A percentile compares a stretch with the other conserved stretches of the same genome.
phyloP scores from a whole-genome alignment of 1,140 invertebrate species.

The Calliphora vicina region DNA sequence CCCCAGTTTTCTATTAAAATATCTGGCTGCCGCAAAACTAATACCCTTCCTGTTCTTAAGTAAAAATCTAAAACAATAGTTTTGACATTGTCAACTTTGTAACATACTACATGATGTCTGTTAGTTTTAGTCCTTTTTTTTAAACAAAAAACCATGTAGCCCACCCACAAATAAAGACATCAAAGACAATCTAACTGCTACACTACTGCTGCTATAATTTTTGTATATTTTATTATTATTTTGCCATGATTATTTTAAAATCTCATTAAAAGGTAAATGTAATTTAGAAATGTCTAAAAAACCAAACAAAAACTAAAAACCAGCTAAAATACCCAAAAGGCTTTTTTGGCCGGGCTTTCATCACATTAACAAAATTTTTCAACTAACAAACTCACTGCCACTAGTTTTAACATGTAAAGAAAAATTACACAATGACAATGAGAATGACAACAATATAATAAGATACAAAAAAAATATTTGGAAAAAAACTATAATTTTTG shows the following conservation, averaged over 20 bases:
- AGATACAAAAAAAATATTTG: too few relatives aligned
- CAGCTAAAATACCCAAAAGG: background rate
- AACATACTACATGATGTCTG: background rate
- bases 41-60: background rate
- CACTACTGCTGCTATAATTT: too few relatives aligned
- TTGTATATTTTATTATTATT: background rate
- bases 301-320: background rate
- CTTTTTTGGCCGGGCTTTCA: background rate
- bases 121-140: background rate
- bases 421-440: background rate
- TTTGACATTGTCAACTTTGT: background rate
- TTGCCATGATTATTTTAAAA: background rate
- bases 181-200: too few relatives aligned
- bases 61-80: background rate
- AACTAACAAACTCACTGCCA: background rate
- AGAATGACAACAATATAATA: conserved; percentile 4
- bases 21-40: too few relatives aligned
- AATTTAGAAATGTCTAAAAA: background rate
- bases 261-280: conserved; percentile 1
- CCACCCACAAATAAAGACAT: background rate
- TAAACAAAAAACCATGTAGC: background rate
- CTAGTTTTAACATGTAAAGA: background rate
- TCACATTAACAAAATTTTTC: background rate
- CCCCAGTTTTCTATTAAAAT: too few relatives aligned
- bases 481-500: background rate